Evolutionary conservation across 2,113 vertebrate genomes (phyloP), one percentile per base, ranked within the genome.

Genomic region (Salvelinus alpinus): DNA sequence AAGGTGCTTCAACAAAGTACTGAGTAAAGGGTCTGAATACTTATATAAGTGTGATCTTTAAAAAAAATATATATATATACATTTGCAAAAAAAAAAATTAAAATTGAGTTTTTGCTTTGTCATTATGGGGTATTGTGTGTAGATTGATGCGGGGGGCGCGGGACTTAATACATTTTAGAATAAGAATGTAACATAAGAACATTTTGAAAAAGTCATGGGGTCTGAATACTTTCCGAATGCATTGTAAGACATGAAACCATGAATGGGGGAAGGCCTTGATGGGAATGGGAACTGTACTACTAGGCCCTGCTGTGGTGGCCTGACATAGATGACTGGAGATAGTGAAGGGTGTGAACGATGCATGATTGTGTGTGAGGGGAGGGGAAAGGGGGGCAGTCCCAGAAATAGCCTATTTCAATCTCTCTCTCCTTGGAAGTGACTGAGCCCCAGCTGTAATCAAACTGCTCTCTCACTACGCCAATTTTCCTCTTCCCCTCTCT

Each of bases 371-470:
- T 87, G 88, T 24, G 60, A 13, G 84, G 86, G 11, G 79, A 75
- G 80, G 79, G 87, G 85, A 82, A 73, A 54, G 75, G 81, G 80
- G 87, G 86, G 82, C 71, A 81, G 78, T 69, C 82, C 87, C 84
- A 90, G 87, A 91, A 90, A 92, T 92, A 91, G 89, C 86, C 87
- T 60, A 71, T 87, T 91, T 91, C 84, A 88, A 87, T 91, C 86
- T 86, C 88, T 88, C 89, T 62, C 59, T 62, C 59, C 90, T 88
- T 88, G 80, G 66, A 90, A 44, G 38, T 12, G 88, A 90, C 90
- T 87, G 85, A 85, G 84, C 84, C 85, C 87, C 89, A 90, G 91
- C 88, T 89, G 89, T 81, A 90, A 77, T 86, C 84, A 81, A 80
- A 81, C 87, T 87, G 83, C 82, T 78, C 76, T 18, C 78, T 70